Conservation (phyloP, 1,140 invertebrate genomes). For the Polypedilum pembai region DNA sequence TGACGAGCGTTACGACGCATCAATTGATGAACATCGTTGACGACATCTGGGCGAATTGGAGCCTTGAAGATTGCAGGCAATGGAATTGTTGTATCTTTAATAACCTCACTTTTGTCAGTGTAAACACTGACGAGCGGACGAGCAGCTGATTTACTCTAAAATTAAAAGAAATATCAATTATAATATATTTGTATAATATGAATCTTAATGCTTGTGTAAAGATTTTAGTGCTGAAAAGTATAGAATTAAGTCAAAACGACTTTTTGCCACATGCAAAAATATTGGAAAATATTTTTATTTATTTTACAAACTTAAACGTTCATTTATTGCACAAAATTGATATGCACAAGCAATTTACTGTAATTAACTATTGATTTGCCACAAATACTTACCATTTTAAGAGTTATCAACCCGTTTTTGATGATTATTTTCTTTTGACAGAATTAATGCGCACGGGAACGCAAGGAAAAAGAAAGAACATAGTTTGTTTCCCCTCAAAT, state of each 20-base stretch:
- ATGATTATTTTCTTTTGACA: conserved; percentile 8
- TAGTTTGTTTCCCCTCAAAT: too few species aligned
- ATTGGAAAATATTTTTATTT: neutral
- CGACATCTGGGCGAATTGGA: conserved; percentile 95
- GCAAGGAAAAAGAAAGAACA: neutral
- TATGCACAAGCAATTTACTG: too few species aligned
- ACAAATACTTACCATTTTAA: neutral
- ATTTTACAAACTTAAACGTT: too few species aligned
- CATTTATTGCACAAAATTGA: too few species aligned
- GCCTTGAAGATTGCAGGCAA: conserved; percentile 94
- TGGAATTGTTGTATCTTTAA: conserved; percentile 63
- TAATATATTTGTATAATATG: too few species aligned
- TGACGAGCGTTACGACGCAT: conserved; percentile 94
- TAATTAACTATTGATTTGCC: neutral
- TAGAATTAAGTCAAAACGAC: neutral
- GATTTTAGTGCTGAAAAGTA: neutral
- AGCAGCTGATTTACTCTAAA: conserved; percentile 69
- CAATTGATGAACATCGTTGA: conserved; percentile 94
- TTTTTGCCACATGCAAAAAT: neutral
- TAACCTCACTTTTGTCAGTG: conserved; percentile 83
- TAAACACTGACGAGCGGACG: conserved; percentile 91
- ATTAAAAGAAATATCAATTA: conserved; percentile 34
- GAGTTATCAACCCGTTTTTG: neutral
- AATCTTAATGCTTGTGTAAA: too few species aligned
- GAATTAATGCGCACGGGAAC: conserved; percentile 10